Conservation (phyloP, 1,140 invertebrate species). For the Ostrea edulis region DNA sequence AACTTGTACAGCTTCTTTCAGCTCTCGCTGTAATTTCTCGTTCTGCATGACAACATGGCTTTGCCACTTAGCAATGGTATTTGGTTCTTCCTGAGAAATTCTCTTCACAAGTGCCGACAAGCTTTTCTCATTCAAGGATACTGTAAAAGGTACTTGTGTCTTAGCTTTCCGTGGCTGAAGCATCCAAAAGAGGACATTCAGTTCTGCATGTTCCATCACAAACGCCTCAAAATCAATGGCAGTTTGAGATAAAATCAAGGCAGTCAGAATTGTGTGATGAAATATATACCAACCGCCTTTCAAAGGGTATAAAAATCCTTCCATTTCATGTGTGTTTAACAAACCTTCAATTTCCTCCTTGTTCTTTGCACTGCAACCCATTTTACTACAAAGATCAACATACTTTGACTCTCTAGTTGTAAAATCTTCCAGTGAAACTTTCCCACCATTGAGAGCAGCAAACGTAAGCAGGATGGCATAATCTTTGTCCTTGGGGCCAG, state of each 20-base stretch:
- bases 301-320: neutral
- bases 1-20: neutral
- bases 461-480: neutral
- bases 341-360: neutral
- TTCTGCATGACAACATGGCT: neutral
- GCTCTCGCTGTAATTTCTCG: neutral
- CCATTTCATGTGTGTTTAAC: neutral
- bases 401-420: neutral
- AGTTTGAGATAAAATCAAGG: neutral
- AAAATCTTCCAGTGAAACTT: neutral
- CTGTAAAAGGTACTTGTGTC: neutral
- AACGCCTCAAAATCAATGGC: neutral
- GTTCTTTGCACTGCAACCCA: neutral
- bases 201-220: neutral
- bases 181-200: neutral
- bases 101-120: neutral
- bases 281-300: neutral
- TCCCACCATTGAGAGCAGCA: neutral
- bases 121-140: neutral
- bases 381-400: neutral
- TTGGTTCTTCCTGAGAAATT: neutral
- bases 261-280: constrained; percentile 5
- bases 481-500: neutral
- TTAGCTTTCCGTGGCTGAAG: neutral
- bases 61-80: neutral